Conservation (phyloP, 2,113 vertebrate genomes). For the Ageneiosus marmoratus region DNA sequence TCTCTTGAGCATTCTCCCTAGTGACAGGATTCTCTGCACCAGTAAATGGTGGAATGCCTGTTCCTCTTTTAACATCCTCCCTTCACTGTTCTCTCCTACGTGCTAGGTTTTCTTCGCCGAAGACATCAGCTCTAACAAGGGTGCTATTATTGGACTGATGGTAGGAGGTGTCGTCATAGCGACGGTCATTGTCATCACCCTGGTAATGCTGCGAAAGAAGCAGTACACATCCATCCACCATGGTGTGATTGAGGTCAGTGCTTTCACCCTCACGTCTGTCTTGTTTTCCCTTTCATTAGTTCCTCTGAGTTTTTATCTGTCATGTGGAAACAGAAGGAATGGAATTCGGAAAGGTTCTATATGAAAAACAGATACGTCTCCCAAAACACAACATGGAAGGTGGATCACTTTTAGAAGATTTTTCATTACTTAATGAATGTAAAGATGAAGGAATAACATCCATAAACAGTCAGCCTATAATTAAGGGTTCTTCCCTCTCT, state of each 20-base stretch:
- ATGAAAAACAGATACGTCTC: neutral
- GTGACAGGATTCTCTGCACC: conserved; percentile 45
- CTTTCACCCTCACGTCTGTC: neutral
- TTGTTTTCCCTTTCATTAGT: neutral
- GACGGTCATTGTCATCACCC: conserved; percentile 96
- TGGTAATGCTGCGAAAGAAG: conserved; percentile 99
- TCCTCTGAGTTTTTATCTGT: neutral
- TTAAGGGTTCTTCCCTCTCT: neutral
- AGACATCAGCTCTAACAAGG: conserved; percentile 96
- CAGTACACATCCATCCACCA: conserved; percentile 98
- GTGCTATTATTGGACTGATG: conserved; percentile 98
- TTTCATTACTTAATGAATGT: neutral
- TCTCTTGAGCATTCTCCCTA: conserved; percentile 4
- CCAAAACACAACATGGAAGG: neutral
- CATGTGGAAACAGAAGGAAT: neutral
- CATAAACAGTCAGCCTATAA: neutral
- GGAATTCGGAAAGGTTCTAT: neutral
- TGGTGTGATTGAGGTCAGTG: conserved; percentile 85
- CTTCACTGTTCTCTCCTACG: neutral
- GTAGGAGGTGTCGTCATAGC: conserved; percentile 98
- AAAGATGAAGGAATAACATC: neutral
- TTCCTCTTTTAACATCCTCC: neutral
- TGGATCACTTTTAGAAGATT: neutral
- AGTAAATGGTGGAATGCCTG: neutral
- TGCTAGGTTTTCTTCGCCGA: conserved; percentile 92